Base-by-base conservation (phyloP, 2,113 vertebrate species). In the Sebastes schlegelii region DNA sequence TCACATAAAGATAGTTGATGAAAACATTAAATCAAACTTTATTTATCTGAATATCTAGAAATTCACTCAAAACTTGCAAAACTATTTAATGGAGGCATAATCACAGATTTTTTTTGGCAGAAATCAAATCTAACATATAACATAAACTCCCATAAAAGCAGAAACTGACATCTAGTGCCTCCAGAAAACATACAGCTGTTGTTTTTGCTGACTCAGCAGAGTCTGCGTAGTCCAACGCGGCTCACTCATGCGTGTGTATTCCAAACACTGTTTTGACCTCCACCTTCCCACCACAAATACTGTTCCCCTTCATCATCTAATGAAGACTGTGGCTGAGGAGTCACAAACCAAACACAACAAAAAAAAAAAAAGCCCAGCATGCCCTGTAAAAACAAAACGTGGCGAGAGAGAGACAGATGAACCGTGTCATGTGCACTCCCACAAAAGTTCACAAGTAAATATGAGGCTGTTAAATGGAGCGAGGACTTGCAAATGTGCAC, bases 231-330 rank as follows among this genome's bases (percentile, higher is more conserved):
- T 71, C 60, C 79, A 82, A 49, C 69, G 57, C 3, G 58, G 57
- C 77, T 83, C 70, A 71, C 69, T 89, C 89, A 89, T 82, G 86
- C 60, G 19, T 87, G 80, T 84, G 54, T 78, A 82, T 62, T 84
- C 87, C 43, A 89, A 92, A 92, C 89, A 91, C 61, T 75, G 84
- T 2, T 73, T n/a, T 85, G 90, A 91, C 93, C 90, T 88, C 82
- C 75, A 85, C 88, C 80, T 84, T 86, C 42, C 80, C 70, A 78
- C 90, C 67, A 80, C 87, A 86, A 86, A 90, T 79, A 88, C 82
- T 77, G 48, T 77, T 85, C 78, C 71, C 79, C 76, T 57, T 70
- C 88, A 88, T 90, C 85, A 89, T 86, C 75, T 88, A 87, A 91
- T 90, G 84, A 84, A 88, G 63, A 71, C 89, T 71, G 54, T 34